A percentile compares a stretch with the other conserved stretches of the same genome.
Conservation (phyloP, 1,140 invertebrate genomes). For the Anadara kagoshimensis region DNA sequence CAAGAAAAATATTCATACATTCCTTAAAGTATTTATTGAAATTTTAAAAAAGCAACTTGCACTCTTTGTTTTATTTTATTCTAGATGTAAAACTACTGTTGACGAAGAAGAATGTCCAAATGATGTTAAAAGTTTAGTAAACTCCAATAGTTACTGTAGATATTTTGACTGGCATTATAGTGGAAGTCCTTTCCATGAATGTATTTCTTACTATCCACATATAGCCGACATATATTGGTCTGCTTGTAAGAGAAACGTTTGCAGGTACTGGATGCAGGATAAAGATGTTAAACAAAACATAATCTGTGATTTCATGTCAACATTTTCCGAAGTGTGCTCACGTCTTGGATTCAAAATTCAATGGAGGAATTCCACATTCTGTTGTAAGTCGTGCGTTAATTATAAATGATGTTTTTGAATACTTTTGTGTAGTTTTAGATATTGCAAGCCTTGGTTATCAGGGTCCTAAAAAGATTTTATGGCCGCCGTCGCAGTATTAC, state of each 20-base stretch:
- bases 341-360: not conserved
- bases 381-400: too few species aligned
- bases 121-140: not conserved
- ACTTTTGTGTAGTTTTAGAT: too few species aligned
- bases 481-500: too few species aligned
- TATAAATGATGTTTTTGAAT: too few species aligned
- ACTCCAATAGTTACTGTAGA: not conserved
- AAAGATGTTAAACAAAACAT: not conserved
- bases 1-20: too few species aligned
- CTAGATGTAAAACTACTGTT: not conserved
- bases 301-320: constrained; percentile 2
- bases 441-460: too few species aligned
- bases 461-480: too few species aligned
- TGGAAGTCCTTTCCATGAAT: not conserved
- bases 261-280: constrained; percentile 5
- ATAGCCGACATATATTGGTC: not conserved
- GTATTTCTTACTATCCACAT: not conserved
- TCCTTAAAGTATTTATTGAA: too few species aligned
- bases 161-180: not conserved
- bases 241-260: not conserved
- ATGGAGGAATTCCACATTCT: too few species aligned
- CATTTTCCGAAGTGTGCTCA: not conserved
- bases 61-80: not conserved
- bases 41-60: too few species aligned
- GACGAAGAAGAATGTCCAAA: not conserved